Base-by-base conservation (phyloP, 1,140 invertebrate species). In the Planococcus citri region DNA sequence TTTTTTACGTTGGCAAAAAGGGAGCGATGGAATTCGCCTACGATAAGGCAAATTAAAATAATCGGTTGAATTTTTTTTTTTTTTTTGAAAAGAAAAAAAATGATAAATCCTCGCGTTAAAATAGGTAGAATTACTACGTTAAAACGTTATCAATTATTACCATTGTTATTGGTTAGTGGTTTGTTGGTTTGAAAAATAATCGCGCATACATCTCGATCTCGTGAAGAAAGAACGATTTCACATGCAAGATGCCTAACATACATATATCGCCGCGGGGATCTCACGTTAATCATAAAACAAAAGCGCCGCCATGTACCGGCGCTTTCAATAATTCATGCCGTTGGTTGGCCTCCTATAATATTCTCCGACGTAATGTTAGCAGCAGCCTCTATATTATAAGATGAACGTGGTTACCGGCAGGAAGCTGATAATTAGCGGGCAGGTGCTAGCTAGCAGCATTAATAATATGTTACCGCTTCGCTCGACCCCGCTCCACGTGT, bases 401-500 rank as follows among this genome's bases (percentile, higher is more conserved):
- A 64, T 64, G 60, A 64, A 64, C 25, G 60, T 64, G 60, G 60
- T 64, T 64, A 64, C 60, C 60, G 60, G 60, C 60, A 64, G 60
- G 60, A 64, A 64, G 60, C 60, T 64, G 60, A 64, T 64, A 64
- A 64, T 64, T 64, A 64, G 60, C 60, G 25, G 60, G 60, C 60
- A 64, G 60, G 60, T 64, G 60, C 60, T 64, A 64, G 60, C 60
- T 64, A 64, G 60, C 60, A 64, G 60, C 60, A 64, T 64, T 64
- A 64, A 64, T 64, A 64, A 64, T 64, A 64, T 64, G 60, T 64
- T 64, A 64, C 60, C 60, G 60, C 60, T 64, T 64, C 60, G 60
- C 60, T 25, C 10, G 24, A 2, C 60, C 21, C 29, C 29, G 3
- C 29, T 33, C 41, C 41, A 20, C 41, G n/a, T 17, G 10, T 51